These are phyloP conservation scores for Pemphredon lugubris DNA, from an alignment of 2,888 invertebrate species.

Conservation along the genomic window DNA sequence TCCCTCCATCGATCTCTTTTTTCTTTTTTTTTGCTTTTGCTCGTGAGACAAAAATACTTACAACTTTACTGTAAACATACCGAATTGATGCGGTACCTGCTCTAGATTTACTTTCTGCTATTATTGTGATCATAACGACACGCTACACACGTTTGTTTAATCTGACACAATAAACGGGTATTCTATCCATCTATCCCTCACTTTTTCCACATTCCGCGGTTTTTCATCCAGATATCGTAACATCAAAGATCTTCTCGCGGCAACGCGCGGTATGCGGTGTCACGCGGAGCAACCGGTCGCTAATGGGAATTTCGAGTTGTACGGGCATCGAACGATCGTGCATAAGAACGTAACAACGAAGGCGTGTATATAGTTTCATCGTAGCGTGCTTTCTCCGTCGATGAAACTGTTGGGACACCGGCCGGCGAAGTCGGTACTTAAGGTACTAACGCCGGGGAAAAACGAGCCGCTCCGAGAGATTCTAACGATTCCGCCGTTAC, in stretches of 20 bases:
- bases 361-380: slow-evolving; percentile 8
- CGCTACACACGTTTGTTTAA: too few relatives aligned
- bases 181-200: too few relatives aligned
- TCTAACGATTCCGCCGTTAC: slow-evolving; percentile 1
- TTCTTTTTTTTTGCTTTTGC: too few relatives aligned
- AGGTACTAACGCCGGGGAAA: slow-evolving; percentile 7
- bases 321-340: slow-evolving; percentile 15
- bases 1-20: too few relatives aligned
- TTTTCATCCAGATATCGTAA: slow-evolving; percentile 25
- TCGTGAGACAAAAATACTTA: too few relatives aligned
- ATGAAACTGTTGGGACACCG: slow-evolving; percentile 8
- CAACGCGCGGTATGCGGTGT: slow-evolving; percentile 1
- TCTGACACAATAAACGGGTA: too few relatives aligned
- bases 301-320: slow-evolving; percentile 55
- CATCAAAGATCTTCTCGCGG: slow-evolving; percentile 1
- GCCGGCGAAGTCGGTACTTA: background rate
- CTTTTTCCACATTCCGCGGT: slow-evolving; percentile 1
- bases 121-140: too few relatives aligned
- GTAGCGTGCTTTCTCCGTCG: slow-evolving; percentile 38
- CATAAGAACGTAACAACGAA: slow-evolving; percentile 1
- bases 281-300: slow-evolving; percentile 13
- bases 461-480: slow-evolving; percentile 17
- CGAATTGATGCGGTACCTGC: too few relatives aligned
- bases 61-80: too few relatives aligned
- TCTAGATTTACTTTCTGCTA: too few relatives aligned